Evolutionary conservation across 1,140 invertebrate genomes (phyloP).

Genomic region (Euura lappo): DNA sequence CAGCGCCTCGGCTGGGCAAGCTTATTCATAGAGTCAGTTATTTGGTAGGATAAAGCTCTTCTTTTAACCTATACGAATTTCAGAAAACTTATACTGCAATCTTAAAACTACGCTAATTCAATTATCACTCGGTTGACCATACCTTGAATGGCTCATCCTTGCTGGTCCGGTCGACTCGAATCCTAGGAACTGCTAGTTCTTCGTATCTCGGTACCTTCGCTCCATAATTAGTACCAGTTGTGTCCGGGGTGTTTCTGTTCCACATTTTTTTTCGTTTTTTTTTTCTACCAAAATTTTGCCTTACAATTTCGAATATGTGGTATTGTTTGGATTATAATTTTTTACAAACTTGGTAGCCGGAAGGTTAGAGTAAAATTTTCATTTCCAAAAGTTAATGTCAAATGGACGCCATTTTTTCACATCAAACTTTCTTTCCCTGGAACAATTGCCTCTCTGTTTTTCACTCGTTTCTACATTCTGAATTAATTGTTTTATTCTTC

Average conservation of each 20-base stretch:
- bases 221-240: background rate
- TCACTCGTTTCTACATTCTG: background rate
- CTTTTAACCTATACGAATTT: background rate
- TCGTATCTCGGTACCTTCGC: background rate
- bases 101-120: background rate
- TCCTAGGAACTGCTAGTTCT: background rate
- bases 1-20: background rate
- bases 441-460: background rate
- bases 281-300: background rate
- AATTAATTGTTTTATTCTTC: background rate
- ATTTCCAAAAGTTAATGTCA: background rate
- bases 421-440: background rate
- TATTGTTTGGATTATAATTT: background rate
- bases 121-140: background rate
- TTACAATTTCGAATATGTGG: background rate
- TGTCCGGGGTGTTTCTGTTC: background rate
- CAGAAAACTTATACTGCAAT: background rate
- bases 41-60: background rate
- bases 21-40: background rate
- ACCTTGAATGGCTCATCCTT: background rate
- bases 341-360: background rate
- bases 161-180: background rate
- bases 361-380: background rate
- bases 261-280: background rate
- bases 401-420: background rate